Conservation (phyloP, 2,797 vertebrate genomes). For the Eurystomus glaucurus region DNA sequence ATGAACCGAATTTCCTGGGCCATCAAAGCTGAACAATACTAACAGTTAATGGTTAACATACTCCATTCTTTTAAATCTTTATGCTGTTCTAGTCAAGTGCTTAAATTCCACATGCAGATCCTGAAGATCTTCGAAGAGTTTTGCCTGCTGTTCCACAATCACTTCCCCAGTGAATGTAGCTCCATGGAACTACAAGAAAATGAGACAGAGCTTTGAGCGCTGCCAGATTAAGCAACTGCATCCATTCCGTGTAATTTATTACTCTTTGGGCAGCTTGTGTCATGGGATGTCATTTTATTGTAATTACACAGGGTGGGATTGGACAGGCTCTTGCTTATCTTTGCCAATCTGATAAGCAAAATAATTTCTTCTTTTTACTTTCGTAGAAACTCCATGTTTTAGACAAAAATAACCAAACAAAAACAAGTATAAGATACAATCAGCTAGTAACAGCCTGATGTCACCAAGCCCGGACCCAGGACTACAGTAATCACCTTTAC, state of each 20-base stretch:
- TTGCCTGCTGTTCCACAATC: neutral
- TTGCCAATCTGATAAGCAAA: conserved; percentile 66
- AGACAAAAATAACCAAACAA: conserved; percentile 49
- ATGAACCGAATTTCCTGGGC: neutral
- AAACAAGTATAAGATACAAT: neutral
- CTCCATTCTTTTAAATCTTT: conserved; percentile 9
- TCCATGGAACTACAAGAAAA: neutral
- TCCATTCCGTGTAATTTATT: conserved; percentile 39
- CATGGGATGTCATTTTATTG: conserved; percentile 55
- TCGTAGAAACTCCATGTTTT: conserved; percentile 32
- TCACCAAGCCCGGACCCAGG: neutral
- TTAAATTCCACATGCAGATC: neutral
- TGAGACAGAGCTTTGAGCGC: conserved; percentile 6
- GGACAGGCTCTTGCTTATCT: conserved; percentile 41
- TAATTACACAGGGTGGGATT: conserved; percentile 59
- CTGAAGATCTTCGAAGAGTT: neutral
- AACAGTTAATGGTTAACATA: conserved; percentile 51
- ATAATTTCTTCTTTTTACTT: conserved; percentile 15
- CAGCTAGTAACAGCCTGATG: neutral
- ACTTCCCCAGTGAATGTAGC: neutral
- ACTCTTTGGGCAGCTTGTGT: conserved; percentile 49
- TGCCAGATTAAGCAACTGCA: conserved; percentile 67
- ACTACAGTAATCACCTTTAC: neutral
- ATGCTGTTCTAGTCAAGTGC: neutral
- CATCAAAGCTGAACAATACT: conserved; percentile 22